These are phyloP conservation scores for Drosophila parvula DNA, from an alignment of 1,140 invertebrate genomes.

Conservation along the genomic window DNA sequence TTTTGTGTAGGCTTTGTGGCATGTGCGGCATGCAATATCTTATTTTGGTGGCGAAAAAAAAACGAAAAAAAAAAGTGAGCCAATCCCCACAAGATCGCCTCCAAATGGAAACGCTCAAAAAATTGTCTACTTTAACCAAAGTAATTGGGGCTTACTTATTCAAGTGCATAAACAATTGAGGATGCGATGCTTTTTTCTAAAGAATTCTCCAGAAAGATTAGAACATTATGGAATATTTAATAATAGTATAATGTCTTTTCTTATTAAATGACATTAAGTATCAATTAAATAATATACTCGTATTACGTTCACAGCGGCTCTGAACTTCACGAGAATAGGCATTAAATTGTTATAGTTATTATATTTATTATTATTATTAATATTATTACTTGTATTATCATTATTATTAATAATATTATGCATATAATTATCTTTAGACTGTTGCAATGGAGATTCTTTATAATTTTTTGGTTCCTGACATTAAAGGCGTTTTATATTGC, in stretches of 20 bases:
- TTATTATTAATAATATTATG: no score
- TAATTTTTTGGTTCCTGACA: no score
- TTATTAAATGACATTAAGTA: background rate
- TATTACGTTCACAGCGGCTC: background rate
- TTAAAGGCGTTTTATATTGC: no score
- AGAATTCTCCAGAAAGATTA: background rate
- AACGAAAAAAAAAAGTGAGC: no score
- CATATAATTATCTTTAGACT: no score
- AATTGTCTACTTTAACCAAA: slow-evolving; percentile 13
- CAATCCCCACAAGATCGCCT: slow-evolving; percentile 20
- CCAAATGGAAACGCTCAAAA: slow-evolving; percentile 27
- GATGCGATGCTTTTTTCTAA: background rate
- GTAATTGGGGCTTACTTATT: slow-evolving; percentile 9
- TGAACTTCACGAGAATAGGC: background rate
- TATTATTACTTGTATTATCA: background rate
- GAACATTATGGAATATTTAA: no score
- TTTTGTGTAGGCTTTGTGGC: slow-evolving; percentile 62
- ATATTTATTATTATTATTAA: background rate
- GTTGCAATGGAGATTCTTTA: no score
- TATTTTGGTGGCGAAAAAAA: slow-evolving; percentile 40
- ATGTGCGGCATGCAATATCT: slow-evolving; percentile 58
- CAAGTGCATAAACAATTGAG: slow-evolving; percentile 17
- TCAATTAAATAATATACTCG: no score
- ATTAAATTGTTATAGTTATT: no score
- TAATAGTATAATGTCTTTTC: background rate